Evolutionary conservation across 2,113 vertebrate species (phyloP), one percentile per base, ranked within the genome.

Genomic region (Onychostruthus taczanowskii): DNA sequence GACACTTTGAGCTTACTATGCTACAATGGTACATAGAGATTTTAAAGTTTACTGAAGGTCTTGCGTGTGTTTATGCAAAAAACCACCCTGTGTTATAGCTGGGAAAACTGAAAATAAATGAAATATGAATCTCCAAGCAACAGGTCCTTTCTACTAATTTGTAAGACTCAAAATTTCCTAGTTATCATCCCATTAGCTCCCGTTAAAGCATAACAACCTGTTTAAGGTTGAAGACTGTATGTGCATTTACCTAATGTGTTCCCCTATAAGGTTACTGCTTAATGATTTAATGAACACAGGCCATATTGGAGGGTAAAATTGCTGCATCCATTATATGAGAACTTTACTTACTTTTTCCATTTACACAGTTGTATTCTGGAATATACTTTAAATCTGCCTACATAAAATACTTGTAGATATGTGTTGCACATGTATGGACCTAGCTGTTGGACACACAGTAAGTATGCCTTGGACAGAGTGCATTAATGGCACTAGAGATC

Each of bases 181-280:
- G 24, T 70, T 80, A 53, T 62, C 19, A 19, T 43, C 10, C 37
- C 74, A 90, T 76, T 68, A 77, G 15, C 56, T 93, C n/a, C 41
- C n/a, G 41, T 66, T 89, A 74, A 84, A 86, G 43, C 14, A 55
- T 52, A 78, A 84, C 4, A n/a, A 67, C 41, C 43, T 22, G 2
- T 43, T 92, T 77, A 84, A 94, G 76, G 24, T 67, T 95, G 63
- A 84, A 77, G 22, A 61, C 24, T 81, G 11, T 49, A 33, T 31
- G 22, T 73, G 12, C 18, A 39, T 85, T 86, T 91, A 49, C 35
- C 31, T 87, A 43, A 76, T 52, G 16, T 27, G 13, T 80, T 91
- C 63, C 16, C 11, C n/a, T 93, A 7, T 35, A 61, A 56, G 19
- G 13, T 78, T 77, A 35, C n/a, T 59, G 2, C 39, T 55, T 59